Conservation (phyloP, 2,113 vertebrate genomes). For the Rynchops niger region DNA sequence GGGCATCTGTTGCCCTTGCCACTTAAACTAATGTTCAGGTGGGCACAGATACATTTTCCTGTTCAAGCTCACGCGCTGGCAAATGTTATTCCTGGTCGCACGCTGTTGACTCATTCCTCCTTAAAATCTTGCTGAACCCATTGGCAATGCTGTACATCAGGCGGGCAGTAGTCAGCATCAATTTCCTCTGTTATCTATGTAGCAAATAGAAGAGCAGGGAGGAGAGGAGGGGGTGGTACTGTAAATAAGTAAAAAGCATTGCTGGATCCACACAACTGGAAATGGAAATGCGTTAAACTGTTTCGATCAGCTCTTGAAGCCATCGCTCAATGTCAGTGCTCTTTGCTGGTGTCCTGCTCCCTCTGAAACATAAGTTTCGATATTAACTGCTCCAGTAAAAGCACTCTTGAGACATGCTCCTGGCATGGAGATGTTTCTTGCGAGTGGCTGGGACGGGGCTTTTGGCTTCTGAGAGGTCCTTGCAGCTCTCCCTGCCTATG, state of each 20-base stretch:
- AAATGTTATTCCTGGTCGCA: slow-evolving; percentile 54
- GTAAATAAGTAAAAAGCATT: slow-evolving; percentile 60
- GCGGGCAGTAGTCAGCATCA: slow-evolving; percentile 33
- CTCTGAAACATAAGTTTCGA: slow-evolving; percentile 7
- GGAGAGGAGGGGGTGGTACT: background rate
- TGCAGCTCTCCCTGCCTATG: background rate
- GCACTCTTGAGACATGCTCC: background rate
- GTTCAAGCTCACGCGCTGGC: background rate
- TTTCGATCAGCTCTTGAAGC: slow-evolving; percentile 35
- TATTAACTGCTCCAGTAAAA: slow-evolving; percentile 53
- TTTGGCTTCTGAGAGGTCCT: background rate
- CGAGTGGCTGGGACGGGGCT: background rate
- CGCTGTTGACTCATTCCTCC: slow-evolving; percentile 38
- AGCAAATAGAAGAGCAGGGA: slow-evolving; percentile 1
- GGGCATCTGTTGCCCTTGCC: slow-evolving; percentile 35
- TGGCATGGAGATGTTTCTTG: background rate
- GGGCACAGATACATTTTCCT: background rate
- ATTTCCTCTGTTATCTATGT: slow-evolving; percentile 32
- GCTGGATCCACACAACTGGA: slow-evolving; percentile 31
- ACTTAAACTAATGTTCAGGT: slow-evolving; percentile 26
- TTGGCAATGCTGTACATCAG: slow-evolving; percentile 37
- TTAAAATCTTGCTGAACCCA: slow-evolving; percentile 42
- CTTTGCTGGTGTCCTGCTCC: background rate
- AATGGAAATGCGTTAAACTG: slow-evolving; percentile 61
- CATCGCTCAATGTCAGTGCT: slow-evolving; percentile 2